Conservation (phyloP, 2,888 invertebrate genomes). For the Lycia hirtaria region DNA sequence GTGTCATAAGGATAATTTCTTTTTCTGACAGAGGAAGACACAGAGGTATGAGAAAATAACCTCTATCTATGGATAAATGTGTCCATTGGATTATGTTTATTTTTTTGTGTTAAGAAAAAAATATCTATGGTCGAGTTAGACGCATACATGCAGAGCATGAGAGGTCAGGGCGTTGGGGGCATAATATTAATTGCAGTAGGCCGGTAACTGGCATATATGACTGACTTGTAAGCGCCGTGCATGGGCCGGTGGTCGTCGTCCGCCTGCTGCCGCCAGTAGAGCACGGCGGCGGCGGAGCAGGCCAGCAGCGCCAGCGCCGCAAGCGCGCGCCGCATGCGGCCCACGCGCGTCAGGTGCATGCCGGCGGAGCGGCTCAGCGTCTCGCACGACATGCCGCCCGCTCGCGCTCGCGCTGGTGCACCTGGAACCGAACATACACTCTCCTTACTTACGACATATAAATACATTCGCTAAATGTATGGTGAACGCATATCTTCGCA, state of each 20-base stretch:
- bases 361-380: conserved; percentile 75
- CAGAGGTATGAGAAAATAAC: too few relatives aligned
- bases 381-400: conserved; percentile 75
- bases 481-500: too few relatives aligned
- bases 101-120: too few relatives aligned
- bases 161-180: too few relatives aligned
- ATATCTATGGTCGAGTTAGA: too few relatives aligned
- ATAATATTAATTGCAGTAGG: too few relatives aligned
- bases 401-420: conserved; percentile 47
- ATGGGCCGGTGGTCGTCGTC: conserved; percentile 70
- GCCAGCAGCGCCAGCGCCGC: conserved; percentile 83
- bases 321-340: conserved; percentile 84
- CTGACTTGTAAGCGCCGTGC: conserved; percentile 66
- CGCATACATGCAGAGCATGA: conserved; percentile 53
- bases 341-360: conserved; percentile 81
- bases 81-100: too few relatives aligned
- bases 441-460: background rate
- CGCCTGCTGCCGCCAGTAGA: conserved; percentile 87
- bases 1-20: too few relatives aligned
- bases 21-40: too few relatives aligned
- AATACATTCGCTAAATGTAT: too few relatives aligned
- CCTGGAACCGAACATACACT: conserved; percentile 48
- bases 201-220: too few relatives aligned
- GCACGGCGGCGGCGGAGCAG: conserved; percentile 83
- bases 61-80: too few relatives aligned